Evolutionary conservation across 35 echinoderm and acorn worm species (phyloP).

Genomic region (Patiria miniata): DNA sequence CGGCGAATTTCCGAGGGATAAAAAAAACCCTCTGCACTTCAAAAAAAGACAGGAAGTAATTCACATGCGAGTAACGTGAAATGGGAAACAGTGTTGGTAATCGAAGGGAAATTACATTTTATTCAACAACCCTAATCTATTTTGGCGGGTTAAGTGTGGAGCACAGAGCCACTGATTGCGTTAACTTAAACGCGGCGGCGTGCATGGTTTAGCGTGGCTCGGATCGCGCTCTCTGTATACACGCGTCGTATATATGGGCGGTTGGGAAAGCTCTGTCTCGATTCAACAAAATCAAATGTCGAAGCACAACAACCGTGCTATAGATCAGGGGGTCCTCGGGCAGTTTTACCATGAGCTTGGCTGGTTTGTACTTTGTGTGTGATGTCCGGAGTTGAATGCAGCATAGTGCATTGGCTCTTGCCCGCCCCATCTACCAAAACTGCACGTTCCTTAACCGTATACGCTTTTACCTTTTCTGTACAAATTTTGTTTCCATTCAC

Average conservation of each 20-base stretch:
- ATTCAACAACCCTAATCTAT: slow-evolving; percentile 11
- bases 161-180: neutral
- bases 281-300: neutral
- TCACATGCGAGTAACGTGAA: neutral
- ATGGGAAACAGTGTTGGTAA: slow-evolving; percentile 22
- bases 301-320: neutral
- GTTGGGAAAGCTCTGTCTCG: neutral
- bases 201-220: neutral
- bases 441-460: too few species aligned
- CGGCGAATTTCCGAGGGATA: too few species aligned
- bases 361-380: neutral
- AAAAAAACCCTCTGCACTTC: too few species aligned
- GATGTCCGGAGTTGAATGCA: neutral
- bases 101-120: slow-evolving; percentile 17
- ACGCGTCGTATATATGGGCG: neutral
- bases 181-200: neutral
- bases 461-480: too few species aligned
- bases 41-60: neutral
- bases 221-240: neutral
- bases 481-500: too few species aligned
- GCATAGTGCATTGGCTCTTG: neutral
- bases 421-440: too few species aligned
- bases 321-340: neutral
- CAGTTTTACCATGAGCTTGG: neutral
- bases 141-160: neutral